phyloP scores from a whole-genome alignment of 1,140 invertebrate genomes.

The Stegodyphus dumicola region DNA sequence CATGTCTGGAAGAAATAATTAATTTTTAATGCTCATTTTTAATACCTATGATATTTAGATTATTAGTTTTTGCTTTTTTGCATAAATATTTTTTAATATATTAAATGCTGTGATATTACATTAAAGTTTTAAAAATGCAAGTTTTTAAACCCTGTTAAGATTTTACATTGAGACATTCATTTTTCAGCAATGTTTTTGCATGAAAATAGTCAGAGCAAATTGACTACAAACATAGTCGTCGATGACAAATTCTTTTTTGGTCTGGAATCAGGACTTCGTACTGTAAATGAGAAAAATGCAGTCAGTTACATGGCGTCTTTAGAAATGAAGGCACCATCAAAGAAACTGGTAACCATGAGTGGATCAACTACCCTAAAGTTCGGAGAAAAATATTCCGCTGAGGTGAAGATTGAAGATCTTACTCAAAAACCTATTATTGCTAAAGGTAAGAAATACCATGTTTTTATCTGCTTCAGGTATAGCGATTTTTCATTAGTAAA shows the following conservation, averaged over 20 bases:
- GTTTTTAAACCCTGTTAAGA: not conserved
- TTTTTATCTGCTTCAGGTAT: too few relatives aligned
- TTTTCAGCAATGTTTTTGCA: slow-evolving; percentile 58
- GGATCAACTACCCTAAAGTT: slow-evolving; percentile 22
- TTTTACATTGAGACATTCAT: not conserved
- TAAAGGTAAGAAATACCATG: slow-evolving; percentile 33
- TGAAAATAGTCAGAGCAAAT: slow-evolving; percentile 43
- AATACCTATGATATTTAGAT: too few relatives aligned
- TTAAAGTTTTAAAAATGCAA: not conserved
- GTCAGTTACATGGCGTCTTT: slow-evolving; percentile 61
- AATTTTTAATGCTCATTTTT: too few relatives aligned
- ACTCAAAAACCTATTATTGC: slow-evolving; percentile 54
- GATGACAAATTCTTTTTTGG: slow-evolving; percentile 63
- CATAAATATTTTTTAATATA: too few relatives aligned
- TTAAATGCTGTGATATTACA: not conserved
- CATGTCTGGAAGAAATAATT: too few relatives aligned
- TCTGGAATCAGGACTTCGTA: slow-evolving; percentile 62
- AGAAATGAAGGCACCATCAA: slow-evolving; percentile 34
- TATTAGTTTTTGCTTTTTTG: too few relatives aligned
- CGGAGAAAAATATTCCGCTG: slow-evolving; percentile 36
- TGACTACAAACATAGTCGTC: slow-evolving; percentile 58
- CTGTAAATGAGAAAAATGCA: slow-evolving; percentile 50
- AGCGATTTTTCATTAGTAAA: too few relatives aligned
- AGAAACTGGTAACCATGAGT: slow-evolving; percentile 10
- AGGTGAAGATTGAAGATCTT: slow-evolving; percentile 53